Base-by-base conservation (phyloP, 1,140 invertebrate species). In the Danaus plexippus region DNA sequence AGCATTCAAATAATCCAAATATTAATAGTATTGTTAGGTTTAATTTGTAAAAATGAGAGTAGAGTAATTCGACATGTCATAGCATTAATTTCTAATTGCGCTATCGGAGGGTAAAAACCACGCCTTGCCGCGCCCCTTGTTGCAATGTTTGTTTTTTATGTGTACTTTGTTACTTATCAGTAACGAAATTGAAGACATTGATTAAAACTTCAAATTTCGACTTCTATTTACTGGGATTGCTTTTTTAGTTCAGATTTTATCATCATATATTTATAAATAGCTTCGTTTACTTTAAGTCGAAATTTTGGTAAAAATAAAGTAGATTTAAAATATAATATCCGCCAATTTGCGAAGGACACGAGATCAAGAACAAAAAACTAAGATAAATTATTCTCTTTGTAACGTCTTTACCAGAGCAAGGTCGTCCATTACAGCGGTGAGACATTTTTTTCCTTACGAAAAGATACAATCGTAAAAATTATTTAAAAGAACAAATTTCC, bases 401-500 rank as follows among this genome's bases (percentile, higher is more conserved):
- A 53, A 61, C 59, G 54, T 61, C 62, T 61, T 67, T 66, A 61
- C 57, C 54, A 56, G 47, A 53, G 57, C 62, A 61, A 60, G 64
- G 64, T 44, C 56, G 47, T 54, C 55, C 56, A 65, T 72, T 64
- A 65, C 60, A 53, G 55, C 61, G 59, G 60, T 64, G 53, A 54
- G 64, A 54, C 57, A 52, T 60, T 66, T 69, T 64, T 69, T 67
- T 52, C 15, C 47, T 48, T 57, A 66, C 58, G 58, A 57, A 64
- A 61, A 70, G 68, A 74, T 71, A 67, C 64, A 71, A 71, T 74
- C 71, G 63, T 52, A 49, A 54, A 74, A 67, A 74, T 67, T 63
- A 54, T 73, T 71, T 63, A 66, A 63, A 61, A 18, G 61, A 68
- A 73, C 75, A 73, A 76, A 76, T 72, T 73, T n/a, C 15, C 69